Percentiles rank a stretch among this genome's conserved stretches.
These are phyloP conservation scores for Hypsibius dujardini DNA, from an alignment of 1,140 invertebrate species.

Conservation along the genomic window DNA sequence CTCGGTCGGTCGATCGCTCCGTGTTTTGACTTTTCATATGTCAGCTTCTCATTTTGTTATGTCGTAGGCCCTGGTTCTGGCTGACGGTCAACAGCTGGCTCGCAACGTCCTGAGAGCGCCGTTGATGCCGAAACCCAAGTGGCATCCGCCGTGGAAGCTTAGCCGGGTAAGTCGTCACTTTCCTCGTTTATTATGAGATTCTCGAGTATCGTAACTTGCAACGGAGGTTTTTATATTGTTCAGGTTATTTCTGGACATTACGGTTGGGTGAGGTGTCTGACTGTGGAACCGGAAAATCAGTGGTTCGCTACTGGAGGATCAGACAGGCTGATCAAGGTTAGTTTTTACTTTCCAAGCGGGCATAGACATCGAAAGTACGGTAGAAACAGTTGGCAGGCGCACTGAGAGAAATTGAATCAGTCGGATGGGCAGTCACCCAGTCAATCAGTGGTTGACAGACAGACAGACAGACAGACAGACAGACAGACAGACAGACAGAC, in stretches of 20 bases:
- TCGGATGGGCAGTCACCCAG: no score
- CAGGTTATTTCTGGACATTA: constrained; percentile 81
- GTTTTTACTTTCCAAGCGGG: neutral
- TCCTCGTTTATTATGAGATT: constrained; percentile 15
- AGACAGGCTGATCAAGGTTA: constrained; percentile 85
- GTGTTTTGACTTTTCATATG: constrained; percentile 18
- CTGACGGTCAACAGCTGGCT: constrained; percentile 29
- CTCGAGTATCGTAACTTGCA: no score
- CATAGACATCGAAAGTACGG: no score
- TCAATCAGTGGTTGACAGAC: no score
- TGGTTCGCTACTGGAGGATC: constrained; percentile 82
- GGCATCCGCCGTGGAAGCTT: constrained; percentile 98
- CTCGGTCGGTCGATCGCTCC: constrained; percentile 19
- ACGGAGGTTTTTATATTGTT: constrained; percentile 18
- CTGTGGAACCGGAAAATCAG: constrained; percentile 93
- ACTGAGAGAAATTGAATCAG: no score
- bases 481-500: no score
- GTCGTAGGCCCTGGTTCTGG: constrained; percentile 25
- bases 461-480: no score
- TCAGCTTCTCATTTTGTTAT: constrained; percentile 21
- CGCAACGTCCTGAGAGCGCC: constrained; percentile 52
- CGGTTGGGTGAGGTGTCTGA: constrained; percentile 92
- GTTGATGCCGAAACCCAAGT: constrained; percentile 81
- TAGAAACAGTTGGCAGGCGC: no score
- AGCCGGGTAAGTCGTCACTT: constrained; percentile 44